These are phyloP conservation scores for Psilanteris sp. DNA, from an alignment of 1,140 invertebrate species.

Conservation along the genomic window DNA sequence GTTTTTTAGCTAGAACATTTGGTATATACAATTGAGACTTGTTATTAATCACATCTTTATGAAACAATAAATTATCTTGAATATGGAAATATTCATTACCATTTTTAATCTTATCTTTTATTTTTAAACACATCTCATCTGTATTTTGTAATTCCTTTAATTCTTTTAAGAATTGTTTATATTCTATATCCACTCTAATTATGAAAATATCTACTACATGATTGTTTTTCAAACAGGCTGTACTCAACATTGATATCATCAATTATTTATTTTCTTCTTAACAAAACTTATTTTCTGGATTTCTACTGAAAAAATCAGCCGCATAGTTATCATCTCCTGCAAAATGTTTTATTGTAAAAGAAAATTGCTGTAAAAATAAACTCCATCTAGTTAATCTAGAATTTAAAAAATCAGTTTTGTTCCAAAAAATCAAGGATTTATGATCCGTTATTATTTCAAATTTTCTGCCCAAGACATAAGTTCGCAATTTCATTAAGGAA, in stretches of 20 bases:
- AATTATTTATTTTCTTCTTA: background rate
- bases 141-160: too few species aligned
- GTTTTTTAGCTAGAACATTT: background rate
- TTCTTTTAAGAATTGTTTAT: background rate
- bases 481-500: slow-evolving; percentile 3
- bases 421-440: slow-evolving; percentile 8
- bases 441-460: slow-evolving; percentile 17
- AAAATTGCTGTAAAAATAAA: slow-evolving; percentile 1
- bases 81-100: background rate
- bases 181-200: background rate
- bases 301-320: slow-evolving; percentile 1
- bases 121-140: background rate
- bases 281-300: slow-evolving; percentile 8
- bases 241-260: slow-evolving; percentile 5
- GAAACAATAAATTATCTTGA: slow-evolving; percentile 10
- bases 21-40: slow-evolving; percentile 3
- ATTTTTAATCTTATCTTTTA: background rate
- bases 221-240: background rate
- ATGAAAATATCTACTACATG: background rate
- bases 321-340: background rate
- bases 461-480: background rate
- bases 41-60: background rate
- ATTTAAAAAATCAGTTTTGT: slow-evolving; percentile 11
- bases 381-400: slow-evolving; percentile 9
- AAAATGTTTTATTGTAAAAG: background rate